phyloP scores from a whole-genome alignment of 2,113 vertebrate species.

The Amazona vittata region DNA sequence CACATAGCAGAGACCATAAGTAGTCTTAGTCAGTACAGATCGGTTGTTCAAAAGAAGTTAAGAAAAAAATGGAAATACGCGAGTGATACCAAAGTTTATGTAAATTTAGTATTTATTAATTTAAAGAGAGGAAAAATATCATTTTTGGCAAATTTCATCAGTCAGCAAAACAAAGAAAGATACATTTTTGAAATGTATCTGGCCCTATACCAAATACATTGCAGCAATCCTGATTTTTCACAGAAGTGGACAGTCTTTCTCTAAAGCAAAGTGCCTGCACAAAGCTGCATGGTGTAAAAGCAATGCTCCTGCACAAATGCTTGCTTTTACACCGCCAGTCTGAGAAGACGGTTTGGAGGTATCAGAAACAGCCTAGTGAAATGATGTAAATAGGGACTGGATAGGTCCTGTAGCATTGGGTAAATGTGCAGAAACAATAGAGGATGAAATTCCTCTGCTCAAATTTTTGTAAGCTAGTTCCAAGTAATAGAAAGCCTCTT shows the following conservation, averaged over 20 bases:
- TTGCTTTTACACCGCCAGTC: neutral
- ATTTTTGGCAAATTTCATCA: neutral
- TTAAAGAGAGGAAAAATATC: neutral
- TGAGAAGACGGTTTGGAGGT: neutral
- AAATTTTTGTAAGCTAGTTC: neutral
- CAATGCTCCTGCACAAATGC: neutral
- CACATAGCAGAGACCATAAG: neutral
- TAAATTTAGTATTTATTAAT: neutral
- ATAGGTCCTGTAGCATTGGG: neutral
- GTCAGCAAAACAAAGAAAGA: neutral
- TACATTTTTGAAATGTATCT: neutral
- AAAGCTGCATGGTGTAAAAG: neutral
- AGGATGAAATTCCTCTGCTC: neutral
- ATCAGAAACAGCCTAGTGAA: neutral
- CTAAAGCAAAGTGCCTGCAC: neutral
- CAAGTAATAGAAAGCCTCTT: neutral
- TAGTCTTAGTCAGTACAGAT: neutral
- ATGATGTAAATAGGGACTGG: neutral
- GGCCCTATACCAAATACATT: neutral
- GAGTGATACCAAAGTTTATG: neutral
- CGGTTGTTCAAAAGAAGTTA: neutral
- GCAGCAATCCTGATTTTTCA: neutral
- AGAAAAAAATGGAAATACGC: neutral
- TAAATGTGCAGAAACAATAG: neutral
- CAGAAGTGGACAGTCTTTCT: neutral